Percentiles rank a stretch among this genome's conserved stretches.
These are phyloP conservation scores for Piezodorus guildinii DNA, from an alignment of 1,140 invertebrate genomes.

Conservation along the genomic window DNA sequence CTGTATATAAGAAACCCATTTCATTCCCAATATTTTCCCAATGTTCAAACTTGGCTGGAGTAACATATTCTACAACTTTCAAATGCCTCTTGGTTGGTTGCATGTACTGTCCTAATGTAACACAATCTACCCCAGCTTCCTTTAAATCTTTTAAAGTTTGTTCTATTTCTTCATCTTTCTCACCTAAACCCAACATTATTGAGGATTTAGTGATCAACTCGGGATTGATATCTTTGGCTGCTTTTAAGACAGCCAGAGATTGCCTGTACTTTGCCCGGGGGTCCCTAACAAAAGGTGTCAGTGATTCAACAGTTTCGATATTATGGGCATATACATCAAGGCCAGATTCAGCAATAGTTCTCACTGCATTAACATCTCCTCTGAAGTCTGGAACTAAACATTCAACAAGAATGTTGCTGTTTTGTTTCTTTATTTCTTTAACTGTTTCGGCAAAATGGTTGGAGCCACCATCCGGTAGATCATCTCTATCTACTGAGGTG, in stretches of 20 bases:
- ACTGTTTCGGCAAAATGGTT: conserved; percentile 87
- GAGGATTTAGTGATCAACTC: conserved; percentile 93
- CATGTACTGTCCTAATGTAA: conserved; percentile 99
- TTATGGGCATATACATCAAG: conserved; percentile 95
- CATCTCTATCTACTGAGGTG: conserved; percentile 96
- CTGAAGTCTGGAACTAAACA: conserved; percentile 94
- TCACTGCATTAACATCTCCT: conserved; percentile 65
- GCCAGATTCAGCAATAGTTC: conserved; percentile 65
- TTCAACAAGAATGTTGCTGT: conserved; percentile 82
- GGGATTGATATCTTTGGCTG: conserved; percentile 67
- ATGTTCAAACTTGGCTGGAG: conserved; percentile 83
- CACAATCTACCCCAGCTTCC: conserved; percentile 73
- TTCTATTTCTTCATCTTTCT: conserved; percentile 81
- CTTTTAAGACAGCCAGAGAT: conserved; percentile 67
- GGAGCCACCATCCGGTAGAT: conserved; percentile 84
- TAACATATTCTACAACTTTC: conserved; percentile 94
- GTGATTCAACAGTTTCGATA: conserved; percentile 84
- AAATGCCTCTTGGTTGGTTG: conserved; percentile 95
- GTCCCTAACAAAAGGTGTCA: conserved; percentile 86
- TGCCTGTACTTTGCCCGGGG: conserved; percentile 71
- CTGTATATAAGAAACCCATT: conserved; percentile 92
- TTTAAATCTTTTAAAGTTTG: conserved; percentile 77
- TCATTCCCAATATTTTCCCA: conserved; percentile 79
- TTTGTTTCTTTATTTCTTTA: conserved; percentile 60
- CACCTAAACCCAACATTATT: conserved; percentile 95